Conservation (phyloP, 1,140 invertebrate genomes). For the Drosophila erecta region DNA sequence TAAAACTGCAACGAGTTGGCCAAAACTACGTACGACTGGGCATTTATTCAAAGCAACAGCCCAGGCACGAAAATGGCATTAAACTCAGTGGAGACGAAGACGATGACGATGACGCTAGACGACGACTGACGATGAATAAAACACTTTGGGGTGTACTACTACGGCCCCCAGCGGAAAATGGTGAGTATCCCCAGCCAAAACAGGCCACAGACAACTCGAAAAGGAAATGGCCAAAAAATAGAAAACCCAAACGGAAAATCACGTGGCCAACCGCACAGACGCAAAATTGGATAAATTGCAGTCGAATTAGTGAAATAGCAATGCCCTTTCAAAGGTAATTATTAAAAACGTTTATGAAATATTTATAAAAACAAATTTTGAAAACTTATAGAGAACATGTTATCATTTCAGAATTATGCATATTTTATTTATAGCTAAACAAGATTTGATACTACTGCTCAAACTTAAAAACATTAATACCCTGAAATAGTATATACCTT, state of each 20-base stretch:
- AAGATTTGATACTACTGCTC: no score
- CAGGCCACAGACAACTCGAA: slow-evolving; percentile 32
- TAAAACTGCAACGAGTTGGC: slow-evolving; percentile 25
- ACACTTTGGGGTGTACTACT: slow-evolving; percentile 26
- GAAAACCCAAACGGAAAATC: slow-evolving; percentile 56
- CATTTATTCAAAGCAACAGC: slow-evolving; percentile 48
- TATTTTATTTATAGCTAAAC: no score
- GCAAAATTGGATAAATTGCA: slow-evolving; percentile 35
- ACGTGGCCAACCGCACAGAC: slow-evolving; percentile 57
- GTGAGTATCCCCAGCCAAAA: slow-evolving; percentile 31
- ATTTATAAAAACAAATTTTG: not conserved
- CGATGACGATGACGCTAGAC: slow-evolving; percentile 45
- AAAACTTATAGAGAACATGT: no score
- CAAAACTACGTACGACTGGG: slow-evolving; percentile 19
- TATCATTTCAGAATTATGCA: not conserved
- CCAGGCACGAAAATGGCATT: slow-evolving; percentile 76
- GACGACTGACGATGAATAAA: slow-evolving; percentile 59
- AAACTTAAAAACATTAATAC: no score
- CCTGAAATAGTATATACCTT: not conserved
- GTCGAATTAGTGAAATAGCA: not conserved
- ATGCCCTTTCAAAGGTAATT: slow-evolving; percentile 11
- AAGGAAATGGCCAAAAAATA: slow-evolving; percentile 36
- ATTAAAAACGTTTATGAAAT: no score
- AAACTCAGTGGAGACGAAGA: slow-evolving; percentile 51
- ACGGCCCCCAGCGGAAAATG: slow-evolving; percentile 34